phyloP scores from a whole-genome alignment of 2,797 vertebrate species.

The Gallirallus australis region DNA sequence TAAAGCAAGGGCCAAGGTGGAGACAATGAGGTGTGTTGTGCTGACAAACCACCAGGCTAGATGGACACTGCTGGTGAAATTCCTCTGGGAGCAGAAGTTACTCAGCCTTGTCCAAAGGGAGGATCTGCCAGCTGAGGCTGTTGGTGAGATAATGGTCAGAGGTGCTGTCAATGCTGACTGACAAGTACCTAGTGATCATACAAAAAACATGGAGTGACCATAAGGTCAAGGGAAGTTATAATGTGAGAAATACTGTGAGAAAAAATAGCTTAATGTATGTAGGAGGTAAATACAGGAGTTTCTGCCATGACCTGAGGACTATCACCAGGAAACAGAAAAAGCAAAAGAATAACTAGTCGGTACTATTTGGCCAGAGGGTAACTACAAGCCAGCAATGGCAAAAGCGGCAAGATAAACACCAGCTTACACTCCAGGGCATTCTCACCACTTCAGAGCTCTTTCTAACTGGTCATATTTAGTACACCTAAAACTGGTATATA shows the following conservation, averaged over 20 bases:
- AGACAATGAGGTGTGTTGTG: slow-evolving; percentile 21
- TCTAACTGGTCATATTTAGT: background rate
- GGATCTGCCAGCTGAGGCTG: background rate
- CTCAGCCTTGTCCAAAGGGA: background rate
- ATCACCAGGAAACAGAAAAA: background rate
- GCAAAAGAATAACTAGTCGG: accelerated
- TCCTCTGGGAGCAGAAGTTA: background rate
- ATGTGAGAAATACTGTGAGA: background rate
- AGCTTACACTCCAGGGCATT: background rate
- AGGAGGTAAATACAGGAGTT: background rate
- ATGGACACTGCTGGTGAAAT: background rate
- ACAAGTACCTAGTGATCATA: background rate
- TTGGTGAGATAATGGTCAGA: background rate
- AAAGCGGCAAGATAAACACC: background rate
- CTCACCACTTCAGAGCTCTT: background rate
- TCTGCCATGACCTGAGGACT: background rate
- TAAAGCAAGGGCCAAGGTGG: background rate
- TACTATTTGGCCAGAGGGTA: background rate
- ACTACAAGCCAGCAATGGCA: background rate
- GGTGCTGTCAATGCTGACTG: accelerated
- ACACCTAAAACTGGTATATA: background rate
- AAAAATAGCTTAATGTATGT: background rate
- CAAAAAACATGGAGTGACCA: background rate
- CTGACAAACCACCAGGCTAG: background rate
- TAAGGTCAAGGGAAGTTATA: background rate